Evolutionary conservation across 2,113 vertebrate genomes (phyloP).

Genomic region (Dicrurus megarhynchus): DNA sequence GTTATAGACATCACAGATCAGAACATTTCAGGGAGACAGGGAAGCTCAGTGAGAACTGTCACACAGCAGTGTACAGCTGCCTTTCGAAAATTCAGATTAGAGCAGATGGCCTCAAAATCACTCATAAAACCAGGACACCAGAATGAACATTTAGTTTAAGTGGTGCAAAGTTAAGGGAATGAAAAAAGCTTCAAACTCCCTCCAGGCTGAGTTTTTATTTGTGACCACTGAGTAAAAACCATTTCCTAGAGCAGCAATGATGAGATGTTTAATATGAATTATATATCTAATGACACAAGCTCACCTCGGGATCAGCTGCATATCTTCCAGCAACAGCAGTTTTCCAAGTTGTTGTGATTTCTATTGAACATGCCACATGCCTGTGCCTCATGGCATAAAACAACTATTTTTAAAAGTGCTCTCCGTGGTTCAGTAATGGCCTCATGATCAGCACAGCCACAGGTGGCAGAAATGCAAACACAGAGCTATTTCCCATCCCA

Average conservation of each 20-base stretch:
- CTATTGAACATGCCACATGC: not conserved
- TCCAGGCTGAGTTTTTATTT: slow-evolving; percentile 19
- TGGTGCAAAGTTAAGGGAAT: not conserved
- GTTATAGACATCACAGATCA: not conserved
- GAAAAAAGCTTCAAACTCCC: not conserved
- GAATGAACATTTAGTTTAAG: not conserved
- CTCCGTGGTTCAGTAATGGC: not conserved
- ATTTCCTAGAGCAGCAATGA: not conserved
- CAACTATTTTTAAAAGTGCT: slow-evolving; percentile 7
- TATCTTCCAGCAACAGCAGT: not conserved
- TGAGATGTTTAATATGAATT: not conserved
- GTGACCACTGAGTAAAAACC: not conserved
- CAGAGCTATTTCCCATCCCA: not conserved
- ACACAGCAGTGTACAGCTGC: slow-evolving; percentile 31
- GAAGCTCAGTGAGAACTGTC: slow-evolving; percentile 16
- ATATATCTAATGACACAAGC: slow-evolving; percentile 1
- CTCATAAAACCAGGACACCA: slow-evolving; percentile 3
- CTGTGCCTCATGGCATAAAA: not conserved
- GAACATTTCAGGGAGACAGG: not conserved
- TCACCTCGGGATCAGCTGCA: not conserved
- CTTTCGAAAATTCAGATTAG: slow-evolving; percentile 34
- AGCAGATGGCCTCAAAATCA: slow-evolving; percentile 34
- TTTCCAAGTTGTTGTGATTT: not conserved
- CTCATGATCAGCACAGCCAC: not conserved
- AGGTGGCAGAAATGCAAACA: not conserved